Percentiles rank a stretch among this genome's conserved stretches.
Conservation (phyloP, 2,797 vertebrate genomes). For the Ctenopoma kingsleyae region DNA sequence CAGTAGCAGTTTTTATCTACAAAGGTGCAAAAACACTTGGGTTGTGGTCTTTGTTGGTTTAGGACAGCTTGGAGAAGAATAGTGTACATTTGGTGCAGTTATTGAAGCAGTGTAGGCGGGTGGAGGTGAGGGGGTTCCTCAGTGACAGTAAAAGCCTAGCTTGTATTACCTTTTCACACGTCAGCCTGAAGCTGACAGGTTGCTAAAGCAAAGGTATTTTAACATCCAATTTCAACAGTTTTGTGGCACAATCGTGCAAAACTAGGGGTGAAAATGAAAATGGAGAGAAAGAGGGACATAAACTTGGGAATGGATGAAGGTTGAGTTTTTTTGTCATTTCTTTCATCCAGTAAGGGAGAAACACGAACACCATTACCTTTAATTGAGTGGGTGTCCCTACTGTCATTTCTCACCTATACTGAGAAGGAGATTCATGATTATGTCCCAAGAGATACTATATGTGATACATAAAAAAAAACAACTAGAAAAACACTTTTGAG, state of each 20-base stretch:
- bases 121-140: constrained; percentile 3
- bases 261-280: constrained; percentile 63
- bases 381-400: constrained; percentile 5
- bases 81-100: constrained; percentile 58
- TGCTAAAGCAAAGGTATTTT: constrained; percentile 78
- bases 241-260: constrained; percentile 62
- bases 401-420: constrained; percentile 40
- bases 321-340: constrained; percentile 24
- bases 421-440: constrained; percentile 17
- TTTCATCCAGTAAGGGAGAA: background rate
- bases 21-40: constrained; percentile 52
- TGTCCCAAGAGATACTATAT: constrained; percentile 14
- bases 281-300: constrained; percentile 12
- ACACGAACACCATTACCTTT: constrained; percentile 3
- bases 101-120: constrained; percentile 10
- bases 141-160: constrained; percentile 42
- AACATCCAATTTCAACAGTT: constrained; percentile 78
- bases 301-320: constrained; percentile 47
- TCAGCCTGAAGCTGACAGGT: constrained; percentile 74
- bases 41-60: constrained; percentile 18
- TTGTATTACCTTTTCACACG: constrained; percentile 79
- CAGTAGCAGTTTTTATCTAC: constrained; percentile 28
- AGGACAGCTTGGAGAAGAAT: constrained; percentile 22
- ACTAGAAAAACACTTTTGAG: background rate
- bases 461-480: background rate